These are phyloP conservation scores for Andinoacara biseriatus DNA, from an alignment of 2,113 vertebrate species.

Conservation along the genomic window DNA sequence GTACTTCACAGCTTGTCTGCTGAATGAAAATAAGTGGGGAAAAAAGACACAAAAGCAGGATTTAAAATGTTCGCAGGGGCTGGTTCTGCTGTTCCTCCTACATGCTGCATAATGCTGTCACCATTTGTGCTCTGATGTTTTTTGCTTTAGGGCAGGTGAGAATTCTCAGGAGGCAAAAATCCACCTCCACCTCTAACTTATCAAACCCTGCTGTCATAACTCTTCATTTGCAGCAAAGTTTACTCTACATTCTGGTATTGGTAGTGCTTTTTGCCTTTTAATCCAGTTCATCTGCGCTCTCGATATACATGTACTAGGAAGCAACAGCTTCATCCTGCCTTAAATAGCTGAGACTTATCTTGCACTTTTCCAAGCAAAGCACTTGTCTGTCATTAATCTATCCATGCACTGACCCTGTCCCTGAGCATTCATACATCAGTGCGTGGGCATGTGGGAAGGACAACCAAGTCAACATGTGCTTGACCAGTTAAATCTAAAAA, in stretches of 20 bases:
- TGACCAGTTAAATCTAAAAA: background rate
- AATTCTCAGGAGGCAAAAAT: conserved; percentile 9
- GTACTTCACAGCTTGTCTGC: background rate
- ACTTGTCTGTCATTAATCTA: background rate
- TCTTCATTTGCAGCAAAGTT: background rate
- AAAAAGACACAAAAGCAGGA: background rate
- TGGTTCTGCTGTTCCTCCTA: background rate
- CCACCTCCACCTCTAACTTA: conserved; percentile 10
- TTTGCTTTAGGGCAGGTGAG: conserved; percentile 2
- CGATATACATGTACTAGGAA: no score
- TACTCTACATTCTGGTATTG: background rate
- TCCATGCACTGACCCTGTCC: background rate
- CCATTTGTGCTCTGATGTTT: background rate
- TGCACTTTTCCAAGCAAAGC: background rate
- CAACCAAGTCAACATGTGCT: background rate
- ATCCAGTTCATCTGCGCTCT: background rate
- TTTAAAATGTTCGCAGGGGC: background rate
- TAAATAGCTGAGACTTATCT: background rate
- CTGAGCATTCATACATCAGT: background rate
- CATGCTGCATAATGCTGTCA: conserved; percentile 1
- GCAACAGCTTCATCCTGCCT: background rate
- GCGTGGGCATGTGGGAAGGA: background rate
- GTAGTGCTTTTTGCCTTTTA: background rate
- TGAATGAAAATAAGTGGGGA: background rate
- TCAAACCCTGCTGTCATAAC: conserved; percentile 1